A percentile compares a stretch with the other conserved stretches of the same genome.
Evolutionary conservation across 2,888 invertebrate genomes (phyloP).

Genomic region (Shargacucullia verbasci): DNA sequence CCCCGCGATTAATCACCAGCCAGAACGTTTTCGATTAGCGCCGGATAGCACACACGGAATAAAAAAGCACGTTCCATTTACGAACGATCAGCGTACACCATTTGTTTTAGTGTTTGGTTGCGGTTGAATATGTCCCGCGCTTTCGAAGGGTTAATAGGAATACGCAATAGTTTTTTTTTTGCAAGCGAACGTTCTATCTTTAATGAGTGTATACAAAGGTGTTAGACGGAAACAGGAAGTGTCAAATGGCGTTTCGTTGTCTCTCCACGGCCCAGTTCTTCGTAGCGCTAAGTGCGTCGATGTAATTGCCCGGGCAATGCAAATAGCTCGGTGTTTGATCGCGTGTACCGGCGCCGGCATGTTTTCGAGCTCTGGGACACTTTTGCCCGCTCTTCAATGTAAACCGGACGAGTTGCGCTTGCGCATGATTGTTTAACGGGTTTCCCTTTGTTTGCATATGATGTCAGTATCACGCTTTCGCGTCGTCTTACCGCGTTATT

Average conservation of each 20-base stretch:
- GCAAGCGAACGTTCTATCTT: conserved; percentile 60
- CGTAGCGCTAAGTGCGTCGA: conserved; percentile 83
- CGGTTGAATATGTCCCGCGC: conserved; percentile 45
- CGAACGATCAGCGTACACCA: conserved; percentile 64
- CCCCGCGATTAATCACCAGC: conserved; percentile 83
- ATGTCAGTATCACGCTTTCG: conserved; percentile 58
- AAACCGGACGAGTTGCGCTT: conserved; percentile 63
- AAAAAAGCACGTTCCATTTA: conserved; percentile 78
- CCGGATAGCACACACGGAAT: conserved; percentile 66
- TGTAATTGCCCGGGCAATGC: conserved; percentile 86
- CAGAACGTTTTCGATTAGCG: conserved; percentile 85
- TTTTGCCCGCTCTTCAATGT: conserved; percentile 61
- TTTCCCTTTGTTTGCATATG: conserved; percentile 60
- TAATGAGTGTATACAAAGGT: conserved; percentile 56
- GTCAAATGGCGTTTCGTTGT: conserved; percentile 88
- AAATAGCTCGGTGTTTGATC: conserved; percentile 79
- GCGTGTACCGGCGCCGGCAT: conserved; percentile 61
- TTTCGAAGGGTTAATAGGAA: conserved; percentile 34
- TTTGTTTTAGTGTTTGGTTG: conserved; percentile 62
- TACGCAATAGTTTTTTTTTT: conserved; percentile 56
- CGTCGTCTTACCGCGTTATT: conserved; percentile 36
- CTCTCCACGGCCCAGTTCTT: conserved; percentile 84
- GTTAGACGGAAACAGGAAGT: conserved; percentile 86
- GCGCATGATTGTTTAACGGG: conserved; percentile 73
- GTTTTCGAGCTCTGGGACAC: conserved; percentile 61